Base-by-base conservation (phyloP, 1,140 invertebrate species). In the honey bee (Apis mellifera) region DNA sequence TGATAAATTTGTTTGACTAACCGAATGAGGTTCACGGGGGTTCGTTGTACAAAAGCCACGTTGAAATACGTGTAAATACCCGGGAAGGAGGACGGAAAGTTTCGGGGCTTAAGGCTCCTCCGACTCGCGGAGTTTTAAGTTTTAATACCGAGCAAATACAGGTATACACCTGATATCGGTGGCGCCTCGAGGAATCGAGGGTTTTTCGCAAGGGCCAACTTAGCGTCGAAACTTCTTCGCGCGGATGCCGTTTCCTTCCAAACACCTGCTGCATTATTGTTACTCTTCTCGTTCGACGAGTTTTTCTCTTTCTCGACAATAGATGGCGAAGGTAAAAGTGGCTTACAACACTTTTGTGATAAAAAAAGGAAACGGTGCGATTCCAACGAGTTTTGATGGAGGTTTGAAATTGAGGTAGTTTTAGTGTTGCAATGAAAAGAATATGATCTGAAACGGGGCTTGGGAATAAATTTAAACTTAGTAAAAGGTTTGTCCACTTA, bases 111-210 rank as follows among this genome's bases (percentile, higher is more conserved):
- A 85, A 83, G 80, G 77, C 79, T 85, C 59, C 32, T 23, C 54
- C 32, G 52, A 64, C 23, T n/a, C 50, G 70, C 52, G 21, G 66
- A 87, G 78, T 88, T 85, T 79, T 73, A 87, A 88, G 84, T 85
- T 89, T 89, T 88, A 89, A 88, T 89, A 64, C 87, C 78, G 80
- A 83, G 87, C 84, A 86, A 89, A 85, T 77, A 88, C 81, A 85
- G 81, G 74, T 78, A 73, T 55, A 86, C 68, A 78, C 65, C 77
- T 60, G 60, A 73, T 86, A 86, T 86, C 75, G 75, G 65, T 68
- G 71, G 73, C n/a, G 54, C 26, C 32, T 60, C 52, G 82, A 87
- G 82, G 87, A 26, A 78, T 78, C 82, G 15, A 74, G 82, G 68
- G 85, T 54, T 84, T 87, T 72, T 71, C 64, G 26, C 32, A 21